These are phyloP conservation scores for Dasysyrphus albostriatus DNA, from an alignment of 2,888 invertebrate species.

Conservation along the genomic window DNA sequence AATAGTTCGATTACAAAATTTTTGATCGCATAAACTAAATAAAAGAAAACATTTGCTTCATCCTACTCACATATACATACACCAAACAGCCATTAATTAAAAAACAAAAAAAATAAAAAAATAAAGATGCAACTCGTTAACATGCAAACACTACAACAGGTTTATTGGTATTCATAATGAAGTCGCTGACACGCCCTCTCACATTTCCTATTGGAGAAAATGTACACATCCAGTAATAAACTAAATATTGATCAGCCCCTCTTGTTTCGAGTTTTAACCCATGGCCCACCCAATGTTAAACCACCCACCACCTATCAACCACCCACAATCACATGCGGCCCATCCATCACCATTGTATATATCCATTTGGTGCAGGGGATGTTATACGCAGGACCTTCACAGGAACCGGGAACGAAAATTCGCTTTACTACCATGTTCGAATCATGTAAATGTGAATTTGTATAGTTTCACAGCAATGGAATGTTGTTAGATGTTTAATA, in stretches of 20 bases:
- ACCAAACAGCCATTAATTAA: constrained; percentile 57
- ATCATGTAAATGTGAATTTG: constrained; percentile 63
- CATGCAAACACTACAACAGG: constrained; percentile 24
- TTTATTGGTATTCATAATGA: constrained; percentile 69
- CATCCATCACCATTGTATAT: constrained; percentile 23
- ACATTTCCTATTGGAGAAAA: constrained; percentile 75
- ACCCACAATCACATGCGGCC: constrained; percentile 50
- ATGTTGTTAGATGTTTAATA: constrained; percentile 25
- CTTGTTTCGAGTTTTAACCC: constrained; percentile 61
- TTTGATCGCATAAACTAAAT: neutral
- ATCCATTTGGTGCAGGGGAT: constrained; percentile 56
- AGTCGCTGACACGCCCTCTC: constrained; percentile 73
- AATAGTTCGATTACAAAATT: constrained; percentile 37
- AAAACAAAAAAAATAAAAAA: constrained; percentile 27
- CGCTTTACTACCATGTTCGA: constrained; percentile 45
- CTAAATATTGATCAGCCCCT: constrained; percentile 76
- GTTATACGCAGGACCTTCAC: constrained; percentile 72
- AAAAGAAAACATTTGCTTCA: constrained; percentile 20
- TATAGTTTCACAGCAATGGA: constrained; percentile 39
- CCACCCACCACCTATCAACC: constrained; percentile 18
- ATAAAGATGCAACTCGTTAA: constrained; percentile 54
- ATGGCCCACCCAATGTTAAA: constrained; percentile 10
- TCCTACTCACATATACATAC: constrained; percentile 3
- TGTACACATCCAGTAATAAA: constrained; percentile 76
- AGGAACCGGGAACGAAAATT: constrained; percentile 44